phyloP scores from a whole-genome alignment of 1,140 invertebrate genomes.

The Pollicipes pollicipes region DNA sequence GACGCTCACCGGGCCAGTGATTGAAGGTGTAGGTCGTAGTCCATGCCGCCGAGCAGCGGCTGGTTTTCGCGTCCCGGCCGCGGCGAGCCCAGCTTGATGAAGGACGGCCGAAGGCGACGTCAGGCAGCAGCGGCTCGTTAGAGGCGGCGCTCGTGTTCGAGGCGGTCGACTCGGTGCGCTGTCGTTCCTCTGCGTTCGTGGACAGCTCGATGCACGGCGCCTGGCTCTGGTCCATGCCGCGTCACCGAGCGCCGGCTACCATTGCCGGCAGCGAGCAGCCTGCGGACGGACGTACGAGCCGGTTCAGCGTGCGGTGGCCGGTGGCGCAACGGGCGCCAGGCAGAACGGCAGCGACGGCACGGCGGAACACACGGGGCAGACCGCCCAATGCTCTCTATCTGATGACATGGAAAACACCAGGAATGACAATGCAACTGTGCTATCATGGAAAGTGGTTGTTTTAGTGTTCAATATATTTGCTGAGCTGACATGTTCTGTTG shows the following conservation, averaged over 20 bases:
- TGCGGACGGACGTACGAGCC: too few species aligned
- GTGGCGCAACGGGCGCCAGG: too few species aligned
- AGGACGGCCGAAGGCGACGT: conserved; percentile 13
- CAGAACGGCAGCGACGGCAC: too few species aligned
- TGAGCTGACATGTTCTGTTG: too few species aligned
- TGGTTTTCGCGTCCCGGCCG: conserved; percentile 67
- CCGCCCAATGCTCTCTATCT: too few species aligned
- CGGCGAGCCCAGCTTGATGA: conserved; percentile 40
- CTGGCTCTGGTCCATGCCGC: neutral
- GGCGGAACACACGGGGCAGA: too few species aligned
- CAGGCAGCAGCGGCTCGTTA: conserved; percentile 4
- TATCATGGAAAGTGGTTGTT: too few species aligned
- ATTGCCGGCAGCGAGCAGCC: neutral
- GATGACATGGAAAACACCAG: too few species aligned
- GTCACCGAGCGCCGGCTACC: neutral
- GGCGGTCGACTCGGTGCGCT: neutral
- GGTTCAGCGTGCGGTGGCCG: too few species aligned
- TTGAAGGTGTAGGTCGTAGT: conserved; percentile 56
- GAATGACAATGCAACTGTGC: too few species aligned
- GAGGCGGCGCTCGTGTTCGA: neutral
- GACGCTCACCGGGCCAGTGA: conserved; percentile 14
- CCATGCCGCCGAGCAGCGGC: conserved; percentile 61
- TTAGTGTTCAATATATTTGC: too few species aligned
- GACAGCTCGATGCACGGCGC: neutral
- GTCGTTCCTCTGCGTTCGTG: neutral